Evolutionary conservation across 2,888 invertebrate species (phyloP), one percentile per base, ranked within the genome.

Genomic region (Mycalesis mineus): DNA sequence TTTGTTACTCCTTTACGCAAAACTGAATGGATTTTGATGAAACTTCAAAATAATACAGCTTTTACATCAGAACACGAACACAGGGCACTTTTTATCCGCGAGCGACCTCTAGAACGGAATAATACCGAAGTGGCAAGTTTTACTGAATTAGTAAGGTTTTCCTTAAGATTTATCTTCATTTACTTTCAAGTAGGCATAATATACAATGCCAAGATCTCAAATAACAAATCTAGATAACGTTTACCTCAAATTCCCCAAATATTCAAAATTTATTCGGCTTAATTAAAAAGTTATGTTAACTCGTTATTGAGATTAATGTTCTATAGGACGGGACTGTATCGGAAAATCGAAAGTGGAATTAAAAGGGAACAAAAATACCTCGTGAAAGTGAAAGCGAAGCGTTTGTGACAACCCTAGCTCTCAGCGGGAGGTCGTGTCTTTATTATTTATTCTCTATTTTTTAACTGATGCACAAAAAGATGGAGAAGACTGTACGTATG

Each of bases 321-420:
- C 31, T 14, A 14, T 15, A 47, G 31, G 47, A 47, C 11, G 31
- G 15, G 15, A 29, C 11, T 28, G 39, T 52, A 31, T 52, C 17
- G 52, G 52, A 22, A 52, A 41, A 33, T 17, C 33, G 52, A 52
- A 52, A 42, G 52, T 42, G 52, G 39, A 29, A 51, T 51, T 40
- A 51, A 51, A 51, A 41, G 41, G 51, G 31, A 51, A 49, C 50
- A 41, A 52, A 51, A 41, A 52, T 52, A 52, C 33, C 33, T 33
- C 7, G 42, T 33, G 52, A 52, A 52, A 52, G 52, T 52, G 42
- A 52, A 52, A 52, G 41, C 41, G 41, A 47, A 29, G 4, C 33
- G 31, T 52, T 52, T 52, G 33, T 42, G n/a, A 33, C 41, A 52
- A 52, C 52, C 52, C 41, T 52, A n/a, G 52, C 15, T 40, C 52